phyloP scores from a whole-genome alignment of 2,113 vertebrate genomes.

The Mobula hypostoma region DNA sequence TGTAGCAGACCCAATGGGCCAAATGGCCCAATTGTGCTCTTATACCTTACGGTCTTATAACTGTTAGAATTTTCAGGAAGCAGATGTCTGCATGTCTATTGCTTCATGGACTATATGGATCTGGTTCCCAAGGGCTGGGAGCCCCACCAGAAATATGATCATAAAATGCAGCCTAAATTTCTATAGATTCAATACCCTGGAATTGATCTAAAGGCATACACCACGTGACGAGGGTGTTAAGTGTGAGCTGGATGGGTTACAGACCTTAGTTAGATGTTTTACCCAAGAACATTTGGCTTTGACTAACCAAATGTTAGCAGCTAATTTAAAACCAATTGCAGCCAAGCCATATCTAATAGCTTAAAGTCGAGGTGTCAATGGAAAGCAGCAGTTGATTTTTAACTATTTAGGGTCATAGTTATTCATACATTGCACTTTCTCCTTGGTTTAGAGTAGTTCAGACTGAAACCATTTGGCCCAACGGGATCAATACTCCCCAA shows the following conservation, averaged over 20 bases:
- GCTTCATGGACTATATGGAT: background rate
- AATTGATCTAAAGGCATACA: background rate
- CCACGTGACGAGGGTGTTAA: background rate
- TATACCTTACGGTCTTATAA: no score
- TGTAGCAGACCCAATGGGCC: no score
- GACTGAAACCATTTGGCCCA: background rate
- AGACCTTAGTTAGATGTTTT: background rate
- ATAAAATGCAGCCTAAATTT: background rate
- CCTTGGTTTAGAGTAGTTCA: background rate
- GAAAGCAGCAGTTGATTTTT: background rate
- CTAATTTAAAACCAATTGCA: constrained; percentile 15
- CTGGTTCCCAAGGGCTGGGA: background rate
- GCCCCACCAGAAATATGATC: background rate
- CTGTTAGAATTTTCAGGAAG: background rate
- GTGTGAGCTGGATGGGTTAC: background rate
- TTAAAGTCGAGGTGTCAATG: constrained; percentile 2
- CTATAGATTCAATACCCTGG: background rate
- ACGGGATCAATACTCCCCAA: no score
- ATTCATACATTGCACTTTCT: background rate
- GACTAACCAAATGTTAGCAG: constrained; percentile 3
- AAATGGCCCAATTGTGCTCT: no score
- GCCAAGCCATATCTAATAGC: background rate
- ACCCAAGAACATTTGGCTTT: background rate
- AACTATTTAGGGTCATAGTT: background rate
- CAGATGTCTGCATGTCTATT: no score